These are phyloP conservation scores for Origma solitaria DNA, from an alignment of 2,113 vertebrate genomes.

Conservation along the genomic window DNA sequence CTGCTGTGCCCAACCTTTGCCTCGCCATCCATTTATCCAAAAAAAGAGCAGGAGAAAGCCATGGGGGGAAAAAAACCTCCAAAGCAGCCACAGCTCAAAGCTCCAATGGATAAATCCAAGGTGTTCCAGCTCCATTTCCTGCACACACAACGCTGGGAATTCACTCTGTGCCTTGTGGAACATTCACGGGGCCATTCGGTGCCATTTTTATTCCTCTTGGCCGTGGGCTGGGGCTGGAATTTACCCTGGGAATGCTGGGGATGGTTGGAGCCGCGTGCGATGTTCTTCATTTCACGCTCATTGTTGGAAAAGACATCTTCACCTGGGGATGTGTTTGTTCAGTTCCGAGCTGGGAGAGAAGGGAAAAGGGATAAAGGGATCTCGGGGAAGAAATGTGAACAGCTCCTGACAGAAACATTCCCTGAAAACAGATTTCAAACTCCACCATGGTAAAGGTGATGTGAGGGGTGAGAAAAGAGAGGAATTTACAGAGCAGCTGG, in stretches of 20 bases:
- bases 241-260: neutral
- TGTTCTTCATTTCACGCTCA: neutral
- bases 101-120: neutral
- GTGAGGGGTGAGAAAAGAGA: no score
- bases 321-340: neutral
- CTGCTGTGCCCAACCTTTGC: neutral
- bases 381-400: neutral
- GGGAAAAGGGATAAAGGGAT: neutral
- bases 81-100: neutral
- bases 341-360: neutral
- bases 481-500: no score
- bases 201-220: slow-evolving; percentile 7
- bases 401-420: neutral
- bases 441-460: no score
- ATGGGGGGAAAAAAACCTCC: neutral
- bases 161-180: no score
- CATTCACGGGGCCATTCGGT: no score
- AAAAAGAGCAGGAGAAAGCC: neutral
- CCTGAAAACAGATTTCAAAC: neutral
- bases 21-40: neutral
- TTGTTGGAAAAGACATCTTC: neutral
- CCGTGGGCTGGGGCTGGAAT: neutral
- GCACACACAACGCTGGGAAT: neutral
- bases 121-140: neutral
- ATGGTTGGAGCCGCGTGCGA: neutral